Percentiles rank a stretch among this genome's conserved stretches.
phyloP scores from a whole-genome alignment of 2,113 vertebrate species.

The Varanus komodoensis region DNA sequence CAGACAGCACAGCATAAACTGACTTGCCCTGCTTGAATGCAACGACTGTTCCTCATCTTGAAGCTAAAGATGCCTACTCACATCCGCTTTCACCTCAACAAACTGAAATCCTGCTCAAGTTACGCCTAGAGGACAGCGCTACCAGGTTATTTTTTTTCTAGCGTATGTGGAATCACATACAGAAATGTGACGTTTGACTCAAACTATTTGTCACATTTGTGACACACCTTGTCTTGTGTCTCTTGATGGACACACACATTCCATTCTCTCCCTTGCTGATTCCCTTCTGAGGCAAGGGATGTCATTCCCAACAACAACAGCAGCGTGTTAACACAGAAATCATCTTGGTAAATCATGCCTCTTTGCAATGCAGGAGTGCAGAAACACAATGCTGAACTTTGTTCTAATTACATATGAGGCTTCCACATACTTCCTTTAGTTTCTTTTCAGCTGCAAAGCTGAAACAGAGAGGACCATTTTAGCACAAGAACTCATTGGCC shows the following conservation, averaged over 20 bases:
- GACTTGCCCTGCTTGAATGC: not conserved
- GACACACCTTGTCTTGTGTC: not conserved
- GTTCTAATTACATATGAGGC: not conserved
- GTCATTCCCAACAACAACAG: constrained; percentile 30
- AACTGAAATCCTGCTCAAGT: no score
- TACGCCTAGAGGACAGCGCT: not conserved
- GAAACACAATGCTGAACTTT: not conserved
- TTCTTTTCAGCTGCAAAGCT: not conserved
- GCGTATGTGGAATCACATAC: no score
- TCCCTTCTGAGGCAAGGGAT: constrained; percentile 42
- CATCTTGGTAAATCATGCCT: not conserved
- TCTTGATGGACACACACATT: constrained; percentile 24
- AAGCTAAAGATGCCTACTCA: not conserved
- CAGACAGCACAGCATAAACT: not conserved
- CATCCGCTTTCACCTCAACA: not conserved
- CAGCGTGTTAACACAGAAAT: not conserved
- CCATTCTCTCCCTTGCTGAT: constrained; percentile 44
- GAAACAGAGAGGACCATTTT: not conserved
- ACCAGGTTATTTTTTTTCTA: not conserved
- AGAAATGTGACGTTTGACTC: not conserved
- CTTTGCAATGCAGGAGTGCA: not conserved
- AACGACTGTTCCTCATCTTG: not conserved
- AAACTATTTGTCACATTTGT: fast-evolving
- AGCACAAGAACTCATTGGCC: not conserved
- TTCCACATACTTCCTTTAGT: fast-evolving